Evolutionary conservation across 2,113 vertebrate genomes (phyloP), one percentile per base, ranked within the genome.

Genomic region (Perca flavescens): DNA sequence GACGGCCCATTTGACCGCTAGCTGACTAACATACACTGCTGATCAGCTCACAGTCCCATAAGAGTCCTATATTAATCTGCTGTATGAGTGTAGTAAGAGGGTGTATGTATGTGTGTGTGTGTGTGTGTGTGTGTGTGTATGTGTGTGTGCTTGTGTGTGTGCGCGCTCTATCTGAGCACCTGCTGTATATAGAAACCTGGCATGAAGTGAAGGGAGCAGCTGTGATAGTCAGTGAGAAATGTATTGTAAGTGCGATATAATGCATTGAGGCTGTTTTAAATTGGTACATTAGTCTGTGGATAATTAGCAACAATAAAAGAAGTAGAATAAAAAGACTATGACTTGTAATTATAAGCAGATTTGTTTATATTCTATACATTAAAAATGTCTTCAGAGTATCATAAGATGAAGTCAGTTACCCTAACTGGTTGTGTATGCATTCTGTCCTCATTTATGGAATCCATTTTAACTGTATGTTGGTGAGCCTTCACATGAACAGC

Each of bases 401-500:
- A 50, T 28, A 28, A n/a, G 13, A 36, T 6, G 3, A 53, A n/a
- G 64, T 72, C 43, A 65, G 52, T 73, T 79, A 46, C 10, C 40
- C 40, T 43, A 28, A 53, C 2, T 68, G 50, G 56, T 53, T 78
- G 43, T 50, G 36, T 54, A 2, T 34, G 21, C 5, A 53, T 53
- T 76, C 31, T 36, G 57, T 54, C 28, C 71, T 64, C 63, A 71
- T 77, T 67, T 70, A n/a, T 61, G 25, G 49, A 73, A 46, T 74
- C 61, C 28, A 65, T 77, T 84, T 86, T 36, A 58, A 52, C 84
- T 65, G 77, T 43, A 78, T 77, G 90, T 89, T 80, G 70, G 74
- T 84, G 86, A 83, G 53, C 2, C 64, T 86, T 83, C 40, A 40
- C 43, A 76, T 85, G 79, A 77, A 74, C 77, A 87, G 71, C 64